Evolutionary conservation across 2,113 vertebrate genomes (phyloP).

Genomic region (Hoplias malabaricus): DNA sequence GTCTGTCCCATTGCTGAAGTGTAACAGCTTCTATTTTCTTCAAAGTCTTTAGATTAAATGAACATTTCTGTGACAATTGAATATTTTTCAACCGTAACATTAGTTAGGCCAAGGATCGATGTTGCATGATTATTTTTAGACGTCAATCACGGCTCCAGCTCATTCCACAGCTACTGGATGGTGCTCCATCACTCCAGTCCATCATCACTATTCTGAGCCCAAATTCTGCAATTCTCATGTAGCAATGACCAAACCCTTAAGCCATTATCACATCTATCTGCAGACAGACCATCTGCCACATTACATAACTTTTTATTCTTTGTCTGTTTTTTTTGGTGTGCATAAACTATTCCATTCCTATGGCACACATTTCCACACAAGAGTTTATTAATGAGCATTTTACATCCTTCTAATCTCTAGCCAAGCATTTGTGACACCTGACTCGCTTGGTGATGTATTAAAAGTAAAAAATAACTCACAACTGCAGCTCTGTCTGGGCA

Average conservation of each 20-base stretch:
- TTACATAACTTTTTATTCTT: conserved; percentile 1
- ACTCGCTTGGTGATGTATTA: neutral
- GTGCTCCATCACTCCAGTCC: too few species aligned
- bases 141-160: too few species aligned
- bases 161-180: too few species aligned
- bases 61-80: too few species aligned
- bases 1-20: too few species aligned
- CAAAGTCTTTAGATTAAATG: too few species aligned
- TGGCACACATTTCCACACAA: neutral
- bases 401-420: neutral
- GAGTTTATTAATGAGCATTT: neutral
- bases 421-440: neutral
- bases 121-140: too few species aligned
- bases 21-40: too few species aligned
- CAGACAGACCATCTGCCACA: neutral
- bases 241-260: neutral
- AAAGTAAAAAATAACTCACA: neutral
- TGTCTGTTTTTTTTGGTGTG: neutral
- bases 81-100: neutral
- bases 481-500: neutral
- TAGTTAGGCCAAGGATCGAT: too few species aligned
- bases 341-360: neutral
- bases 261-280: neutral
- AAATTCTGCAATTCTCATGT: too few species aligned
- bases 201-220: too few species aligned